Conservation (phyloP, 2,113 vertebrate species). For the Sclerurus mexicanus region DNA sequence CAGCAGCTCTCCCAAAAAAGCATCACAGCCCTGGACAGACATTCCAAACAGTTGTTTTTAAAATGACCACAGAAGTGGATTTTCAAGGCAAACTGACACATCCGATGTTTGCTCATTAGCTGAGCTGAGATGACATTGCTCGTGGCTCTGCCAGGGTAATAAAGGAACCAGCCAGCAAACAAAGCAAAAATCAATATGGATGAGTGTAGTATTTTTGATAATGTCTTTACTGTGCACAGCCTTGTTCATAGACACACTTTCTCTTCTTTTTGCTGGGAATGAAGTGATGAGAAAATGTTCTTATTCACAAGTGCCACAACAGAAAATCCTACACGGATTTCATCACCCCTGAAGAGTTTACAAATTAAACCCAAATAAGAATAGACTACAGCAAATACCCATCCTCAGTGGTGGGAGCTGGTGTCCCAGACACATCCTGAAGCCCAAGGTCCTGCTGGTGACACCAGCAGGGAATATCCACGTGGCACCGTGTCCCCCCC, state of each 20-base stretch:
- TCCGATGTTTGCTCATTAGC: slow-evolving; percentile 11
- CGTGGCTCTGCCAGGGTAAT: slow-evolving; percentile 29
- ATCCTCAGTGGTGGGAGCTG: not conserved
- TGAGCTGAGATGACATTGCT: slow-evolving; percentile 48
- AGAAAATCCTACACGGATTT: not conserved
- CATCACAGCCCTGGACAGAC: not conserved
- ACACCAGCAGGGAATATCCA: not conserved
- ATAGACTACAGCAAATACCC: not conserved
- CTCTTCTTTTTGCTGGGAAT: not conserved
- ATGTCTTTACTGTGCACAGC: not conserved
- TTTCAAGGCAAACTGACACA: not conserved
- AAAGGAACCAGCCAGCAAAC: slow-evolving; percentile 27
- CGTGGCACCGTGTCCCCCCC: rapidly evolving
- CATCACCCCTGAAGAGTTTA: not conserved
- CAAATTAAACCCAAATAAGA: not conserved
- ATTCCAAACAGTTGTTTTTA: not conserved
- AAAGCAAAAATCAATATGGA: slow-evolving; percentile 61
- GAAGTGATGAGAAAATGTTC: not conserved
- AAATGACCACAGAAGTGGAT: not conserved
- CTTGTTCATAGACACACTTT: not conserved
- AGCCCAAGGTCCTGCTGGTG: not conserved
- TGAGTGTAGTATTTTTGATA: slow-evolving; percentile 47
- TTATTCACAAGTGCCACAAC: not conserved
- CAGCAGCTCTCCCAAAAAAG: not conserved
- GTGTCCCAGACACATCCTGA: not conserved